Evolutionary conservation across 2,888 invertebrate species (phyloP).

Genomic region (Drosophila percnosoma): DNA sequence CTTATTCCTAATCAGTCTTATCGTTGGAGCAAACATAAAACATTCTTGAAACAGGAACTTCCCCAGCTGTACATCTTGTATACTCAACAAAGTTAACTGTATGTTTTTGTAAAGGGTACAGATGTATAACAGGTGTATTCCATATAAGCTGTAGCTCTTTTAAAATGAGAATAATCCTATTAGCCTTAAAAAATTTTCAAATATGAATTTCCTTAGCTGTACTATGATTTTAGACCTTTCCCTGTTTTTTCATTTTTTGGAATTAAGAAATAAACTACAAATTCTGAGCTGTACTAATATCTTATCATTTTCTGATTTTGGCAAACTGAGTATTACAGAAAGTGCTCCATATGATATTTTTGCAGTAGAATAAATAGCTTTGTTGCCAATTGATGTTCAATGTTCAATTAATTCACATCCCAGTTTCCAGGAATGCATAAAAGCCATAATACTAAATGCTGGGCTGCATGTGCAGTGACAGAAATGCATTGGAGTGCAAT

Average conservation of each 20-base stretch:
- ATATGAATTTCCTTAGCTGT: not conserved
- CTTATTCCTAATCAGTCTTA: not conserved
- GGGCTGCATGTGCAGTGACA: constrained; percentile 36
- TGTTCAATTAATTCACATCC: constrained; percentile 2
- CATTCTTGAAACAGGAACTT: too few species aligned
- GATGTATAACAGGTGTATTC: not conserved
- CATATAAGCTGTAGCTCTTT: not conserved
- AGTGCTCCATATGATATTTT: not conserved
- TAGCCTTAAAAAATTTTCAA: not conserved
- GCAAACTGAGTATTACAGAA: not conserved
- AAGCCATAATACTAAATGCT: constrained; percentile 29
- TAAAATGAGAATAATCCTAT: not conserved
- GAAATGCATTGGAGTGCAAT: constrained; percentile 46
- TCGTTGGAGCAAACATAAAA: not conserved
- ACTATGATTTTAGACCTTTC: not conserved
- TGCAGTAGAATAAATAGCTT: not conserved
- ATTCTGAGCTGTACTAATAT: not conserved
- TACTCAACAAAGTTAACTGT: too few species aligned
- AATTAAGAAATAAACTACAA: not conserved
- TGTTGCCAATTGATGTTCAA: constrained; percentile 8
- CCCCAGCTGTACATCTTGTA: too few species aligned
- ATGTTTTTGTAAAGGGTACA: not conserved
- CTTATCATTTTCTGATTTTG: not conserved
- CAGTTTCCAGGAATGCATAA: constrained; percentile 53
- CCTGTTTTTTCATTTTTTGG: not conserved